Evolutionary conservation across 2,888 invertebrate genomes (phyloP), one percentile per base, ranked within the genome.

Genomic region (Meandrusa payeni): DNA sequence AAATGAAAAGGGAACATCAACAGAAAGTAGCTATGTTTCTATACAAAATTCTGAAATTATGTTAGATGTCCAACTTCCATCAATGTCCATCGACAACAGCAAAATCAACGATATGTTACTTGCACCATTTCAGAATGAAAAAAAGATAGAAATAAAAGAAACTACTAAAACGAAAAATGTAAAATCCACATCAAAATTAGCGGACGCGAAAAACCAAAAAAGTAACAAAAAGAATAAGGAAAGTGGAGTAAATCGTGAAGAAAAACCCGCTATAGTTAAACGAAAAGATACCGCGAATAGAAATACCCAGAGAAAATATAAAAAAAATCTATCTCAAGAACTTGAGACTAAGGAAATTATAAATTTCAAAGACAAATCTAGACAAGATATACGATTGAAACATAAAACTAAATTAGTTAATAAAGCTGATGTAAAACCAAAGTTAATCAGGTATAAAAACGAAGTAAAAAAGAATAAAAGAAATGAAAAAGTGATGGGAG

Each of bases 1-100:
- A 4, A 73, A 81, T 19, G 80, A 82, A 55, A 60, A 23, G 5
- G 38, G 28, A 23, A 28, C 36, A 27, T 19, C 37, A 4, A 37
- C 43, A 7, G 26, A 27, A 27, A 38, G 27, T 27, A 38, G 26
- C 11, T 20, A 32, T 23, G 7, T 11, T 33, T 39, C 40, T 31
- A 10, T n/a, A 34, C 24, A 27, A 32, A 32, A 27, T 39, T 44
- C 44, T 28, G 44, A 33, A 33, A 17, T 44, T 22, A 17, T 44
- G 20, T 9, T 44, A 11, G 23, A 39, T n/a, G n/a, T 7, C 10
- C 26, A 28, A 32, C 39, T 33, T 23, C 7, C 17, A 19, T 39
- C 33, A 6, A 29, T 29, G 20, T 38, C 38, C 24, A 31, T 17
- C 17, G 26, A 26, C 26, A 13, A 23, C 12, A 23, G 6, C 17